Evolutionary conservation across 2,888 invertebrate genomes (phyloP), one percentile per base, ranked within the genome.

Genomic region (Caenorhabditis afra): DNA sequence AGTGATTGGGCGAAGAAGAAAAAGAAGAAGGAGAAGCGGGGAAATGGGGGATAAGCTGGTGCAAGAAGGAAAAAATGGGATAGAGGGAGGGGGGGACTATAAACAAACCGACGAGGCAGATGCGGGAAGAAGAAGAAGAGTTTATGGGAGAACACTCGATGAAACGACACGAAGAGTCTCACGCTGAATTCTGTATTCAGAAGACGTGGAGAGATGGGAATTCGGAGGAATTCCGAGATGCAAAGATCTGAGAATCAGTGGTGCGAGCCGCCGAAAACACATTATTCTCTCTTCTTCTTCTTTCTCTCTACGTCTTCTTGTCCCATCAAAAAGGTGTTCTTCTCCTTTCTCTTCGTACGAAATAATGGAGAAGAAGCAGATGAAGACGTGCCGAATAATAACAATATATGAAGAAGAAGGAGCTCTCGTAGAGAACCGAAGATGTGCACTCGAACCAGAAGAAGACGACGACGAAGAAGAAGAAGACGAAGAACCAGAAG

Each of bases 41-140:
- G 35, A 18, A 64, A 23, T 59, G 35, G 65, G 18, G 68, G 73
- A 64, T 64, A 73, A 73, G 73, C 73, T 55, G 37, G 14, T 49
- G 71, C 53, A 55, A 39, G 47, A n/a, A n/a, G 57, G 53, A 61
- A 52, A 55, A 52, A 55, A 29, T 37, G 29, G 29, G 49, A 53
- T 52, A 52, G 47, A 52, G 37, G 71, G 50, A 14, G 4, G 55
- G 37, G 64, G 29, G 64, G 73, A 73, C 64, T 73, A 73, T 64
- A 73, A 73, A 73, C 73, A 73, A 73, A 64, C 45, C 44, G 23
- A 52, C 35, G 49, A 45, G 44, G 57, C 55, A 66, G 47, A 35
- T 8, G 52, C 35, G 22, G 37, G 52, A 44, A n/a, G n/a, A n/a
- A n/a, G n/a, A n/a, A n/a, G n/a, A n/a, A 29, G 52, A 45, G 66